Evolutionary conservation across 2,888 invertebrate species (phyloP), one percentile per base, ranked within the genome.

Genomic region (Troides aeacus): DNA sequence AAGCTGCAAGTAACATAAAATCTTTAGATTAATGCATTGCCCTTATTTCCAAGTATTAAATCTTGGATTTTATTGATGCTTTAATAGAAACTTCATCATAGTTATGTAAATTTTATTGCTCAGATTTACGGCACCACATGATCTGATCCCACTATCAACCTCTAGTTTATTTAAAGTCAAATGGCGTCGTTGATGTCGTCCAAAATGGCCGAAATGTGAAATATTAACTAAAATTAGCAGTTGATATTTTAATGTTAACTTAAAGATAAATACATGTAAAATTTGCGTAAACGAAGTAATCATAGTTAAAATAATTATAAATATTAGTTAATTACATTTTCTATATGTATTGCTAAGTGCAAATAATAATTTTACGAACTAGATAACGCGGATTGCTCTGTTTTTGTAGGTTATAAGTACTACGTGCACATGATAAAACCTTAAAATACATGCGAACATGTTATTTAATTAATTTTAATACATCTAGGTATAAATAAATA

Each of bases 271-370:
- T 15, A 46, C 15, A 46, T 42, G 12, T 8, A 42, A 4, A 42
- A 10, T 46, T 17, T 17, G 15, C 15, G 46, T 46, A 46, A 46
- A 46, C 12, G 46, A 46, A 46, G 15, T 30, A 46, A 46, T 46
- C 12, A 46, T 46, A 15, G 6, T 56, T 56, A n/a, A 56, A 56
- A 21, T 56, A 21, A n/a, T 21, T 42, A 62, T 23, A n/a, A 17
- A 50, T 46, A 21, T 8, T 5, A 50, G 46, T 18, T 24, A 64
- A 24, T 36, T 39, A 61, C 56, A 69, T 53, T 69, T 69, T 64
- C 69, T 69, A 64, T 50, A 62, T 64, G 36, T 61, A 64, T 39
- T 50, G 24, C 56, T 53, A 69, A 69, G 64, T 69, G 69, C 69
- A 64, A 50, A 64, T 56, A 64, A 42, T 56, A 64, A 64, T 69